Conservation (phyloP, 2,888 invertebrate genomes). For the Ectropis crepuscularia region DNA sequence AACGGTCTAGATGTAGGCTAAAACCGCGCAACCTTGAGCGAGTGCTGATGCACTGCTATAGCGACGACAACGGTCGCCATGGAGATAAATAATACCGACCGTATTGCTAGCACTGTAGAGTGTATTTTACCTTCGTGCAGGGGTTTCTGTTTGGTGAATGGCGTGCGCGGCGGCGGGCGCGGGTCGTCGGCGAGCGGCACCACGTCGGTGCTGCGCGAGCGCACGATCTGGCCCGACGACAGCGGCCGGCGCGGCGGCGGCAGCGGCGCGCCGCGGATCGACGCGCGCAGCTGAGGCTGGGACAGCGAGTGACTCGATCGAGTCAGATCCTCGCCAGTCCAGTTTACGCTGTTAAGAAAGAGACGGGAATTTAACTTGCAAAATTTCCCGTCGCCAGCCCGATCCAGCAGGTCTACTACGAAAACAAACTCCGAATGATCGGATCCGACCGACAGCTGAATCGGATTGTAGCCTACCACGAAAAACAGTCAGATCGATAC, state of each 20-base stretch:
- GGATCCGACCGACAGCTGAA: no score
- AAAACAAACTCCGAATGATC: no score
- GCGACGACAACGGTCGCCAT: background rate
- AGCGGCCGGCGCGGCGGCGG: conserved; percentile 52
- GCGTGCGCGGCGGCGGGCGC: conserved; percentile 55
- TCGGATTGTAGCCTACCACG: no score
- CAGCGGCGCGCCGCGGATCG: conserved; percentile 37
- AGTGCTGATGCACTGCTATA: no score
- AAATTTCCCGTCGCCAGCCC: no score
- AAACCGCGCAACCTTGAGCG: no score
- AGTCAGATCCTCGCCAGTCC: conserved; percentile 73
- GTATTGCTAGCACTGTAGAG: no score
- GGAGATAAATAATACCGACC: background rate
- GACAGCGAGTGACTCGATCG: conserved; percentile 70
- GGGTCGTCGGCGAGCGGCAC: conserved; percentile 56
- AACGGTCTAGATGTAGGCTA: no score
- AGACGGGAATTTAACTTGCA: no score
- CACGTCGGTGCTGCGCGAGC: conserved; percentile 67
- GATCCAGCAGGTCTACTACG: no score
- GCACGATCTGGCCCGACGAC: conserved; percentile 48
- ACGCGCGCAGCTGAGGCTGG: conserved; percentile 47
- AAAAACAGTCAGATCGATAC: no score
- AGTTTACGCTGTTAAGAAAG: conserved; percentile 65
- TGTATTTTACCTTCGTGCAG: conserved; percentile 54
- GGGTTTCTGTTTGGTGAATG: conserved; percentile 55